Evolutionary conservation across 1,140 invertebrate genomes (phyloP), one percentile per base, ranked within the genome.

Genomic region (Colletes latitarsis): DNA sequence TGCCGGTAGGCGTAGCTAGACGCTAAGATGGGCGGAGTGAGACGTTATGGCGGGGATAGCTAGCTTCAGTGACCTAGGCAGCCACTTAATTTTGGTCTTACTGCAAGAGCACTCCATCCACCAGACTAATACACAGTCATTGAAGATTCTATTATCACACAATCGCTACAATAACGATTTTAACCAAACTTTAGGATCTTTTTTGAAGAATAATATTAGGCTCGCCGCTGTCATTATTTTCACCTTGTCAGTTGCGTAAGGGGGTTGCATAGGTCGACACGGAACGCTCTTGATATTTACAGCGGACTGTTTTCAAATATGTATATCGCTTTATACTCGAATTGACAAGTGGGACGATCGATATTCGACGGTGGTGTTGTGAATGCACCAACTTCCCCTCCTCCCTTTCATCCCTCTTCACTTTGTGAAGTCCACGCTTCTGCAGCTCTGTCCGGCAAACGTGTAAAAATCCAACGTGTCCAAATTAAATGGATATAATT

Each of bases 341-440:
- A 89, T 86, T 86, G 85, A 83, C 82, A 88, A 89, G 76, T 86
- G 70, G 88, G 85, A 88, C 82, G 85, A 86, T 88, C 86, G 84
- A 89, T 88, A 88, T 86, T 88, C 77, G 63, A 21, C 63, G n/a
- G 63, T 17, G 73, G 53, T 81, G 70, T 52, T 8, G 49, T 14
- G 14, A 58, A 30, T 58, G 19, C 49, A 19, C 21, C 41, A 12
- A n/a, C 19, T 21, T 1, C 5, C 39, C 52, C 14, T 6, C 53
- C 8, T 15, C 39, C 19, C 17, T 14, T 43, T 17, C 12, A 17
- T 2, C 63, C 19, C n/a, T 14, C 4, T n/a, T 12, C 6, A 4
- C 30, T 49, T 41, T 30, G 55, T 69, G 15, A 43, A 66, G 21
- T 15, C 14, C 14, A 62, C 62, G 30, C 21, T 53, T 21, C 49